Base-by-base conservation (phyloP, 2,888 invertebrate species). In the Dryococelus australis region DNA sequence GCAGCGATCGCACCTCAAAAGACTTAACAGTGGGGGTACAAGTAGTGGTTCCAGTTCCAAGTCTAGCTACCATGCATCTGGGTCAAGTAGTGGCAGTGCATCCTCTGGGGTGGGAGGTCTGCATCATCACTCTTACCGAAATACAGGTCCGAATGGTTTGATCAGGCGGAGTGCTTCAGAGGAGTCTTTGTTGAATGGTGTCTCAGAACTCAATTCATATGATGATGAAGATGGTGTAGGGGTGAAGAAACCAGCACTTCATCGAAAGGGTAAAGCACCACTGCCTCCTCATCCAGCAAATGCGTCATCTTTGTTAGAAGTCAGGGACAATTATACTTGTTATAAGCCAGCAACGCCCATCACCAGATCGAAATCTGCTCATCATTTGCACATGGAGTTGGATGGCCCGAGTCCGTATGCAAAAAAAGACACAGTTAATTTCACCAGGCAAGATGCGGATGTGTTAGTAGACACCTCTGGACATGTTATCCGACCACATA, bases 121-220 rank as follows among this genome's bases (percentile, higher is more conserved):
- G 27, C 89, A 88, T 35, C 88, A 87, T 28, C 88, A 87, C 79
- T 53, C 79, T 10, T 88, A 87, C 43, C 84, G 78, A 3, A 83
- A 28, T 20, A 26, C 85, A 8, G 35, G 79, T 24, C 51, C 85
- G 13, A 43, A 28, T 81, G 53, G 20, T 43, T 87, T 89, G 9
- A 89, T 92, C 47, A 89, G 92, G 9, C 90, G 93, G 47, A 92
- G 92, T 88, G 92, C 92, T 0, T 93, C 93, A 0, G 93, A 93
- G 89, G 93, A 93, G 88, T 92, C 92, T 85, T 89, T 92, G 85
- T 89, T 92, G 13, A 90, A 90, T 86, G 87, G 87, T 24, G 28
- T 51, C 5, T 26, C 35, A 1, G 87, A 81, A 24, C 81, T 86
- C 51, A 65, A 78, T 1, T 35, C 87, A 8, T 87, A 87, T n/a